These are phyloP conservation scores for Rhabditoides inermis DNA, from an alignment of 2,888 invertebrate species.

Conservation along the genomic window DNA sequence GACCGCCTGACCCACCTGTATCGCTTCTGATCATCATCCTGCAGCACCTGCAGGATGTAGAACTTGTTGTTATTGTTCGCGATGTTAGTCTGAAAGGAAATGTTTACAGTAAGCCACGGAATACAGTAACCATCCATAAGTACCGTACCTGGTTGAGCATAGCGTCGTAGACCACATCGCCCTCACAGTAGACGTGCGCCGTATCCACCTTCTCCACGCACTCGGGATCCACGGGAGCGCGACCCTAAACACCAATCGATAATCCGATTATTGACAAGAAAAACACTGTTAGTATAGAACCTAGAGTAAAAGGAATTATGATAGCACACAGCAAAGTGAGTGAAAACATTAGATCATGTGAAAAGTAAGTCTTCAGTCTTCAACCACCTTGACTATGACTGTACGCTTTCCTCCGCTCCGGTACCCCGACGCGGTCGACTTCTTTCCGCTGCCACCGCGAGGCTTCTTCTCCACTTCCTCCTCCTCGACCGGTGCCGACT, in stretches of 20 bases:
- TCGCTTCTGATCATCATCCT: conserved; percentile 51
- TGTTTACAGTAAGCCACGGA: neutral
- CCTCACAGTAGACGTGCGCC: conserved; percentile 54
- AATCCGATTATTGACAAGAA: too few species aligned
- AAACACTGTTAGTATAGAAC: too few species aligned
- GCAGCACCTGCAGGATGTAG: conserved; percentile 57
- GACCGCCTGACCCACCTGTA: conserved; percentile 39
- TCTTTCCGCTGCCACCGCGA: too few species aligned
- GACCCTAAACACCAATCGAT: conserved; percentile 33
- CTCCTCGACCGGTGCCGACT: too few species aligned
- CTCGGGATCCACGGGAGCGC: conserved; percentile 55
- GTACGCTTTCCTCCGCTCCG: too few species aligned
- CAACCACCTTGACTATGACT: conserved; percentile 7
- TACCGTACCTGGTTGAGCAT: conserved; percentile 56
- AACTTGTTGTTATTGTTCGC: conserved; percentile 60
- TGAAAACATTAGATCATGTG: too few species aligned
- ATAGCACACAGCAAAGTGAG: too few species aligned
- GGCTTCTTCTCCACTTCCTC: too few species aligned
- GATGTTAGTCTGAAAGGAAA: conserved; percentile 55
- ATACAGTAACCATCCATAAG: neutral
- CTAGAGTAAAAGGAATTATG: too few species aligned
- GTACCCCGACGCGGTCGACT: too few species aligned
- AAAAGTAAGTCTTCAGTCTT: too few species aligned
- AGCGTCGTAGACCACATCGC: conserved; percentile 54
- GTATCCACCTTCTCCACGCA: conserved; percentile 47